phyloP scores from a whole-genome alignment of 2,797 vertebrate genomes.

The Graptemys geographica region DNA sequence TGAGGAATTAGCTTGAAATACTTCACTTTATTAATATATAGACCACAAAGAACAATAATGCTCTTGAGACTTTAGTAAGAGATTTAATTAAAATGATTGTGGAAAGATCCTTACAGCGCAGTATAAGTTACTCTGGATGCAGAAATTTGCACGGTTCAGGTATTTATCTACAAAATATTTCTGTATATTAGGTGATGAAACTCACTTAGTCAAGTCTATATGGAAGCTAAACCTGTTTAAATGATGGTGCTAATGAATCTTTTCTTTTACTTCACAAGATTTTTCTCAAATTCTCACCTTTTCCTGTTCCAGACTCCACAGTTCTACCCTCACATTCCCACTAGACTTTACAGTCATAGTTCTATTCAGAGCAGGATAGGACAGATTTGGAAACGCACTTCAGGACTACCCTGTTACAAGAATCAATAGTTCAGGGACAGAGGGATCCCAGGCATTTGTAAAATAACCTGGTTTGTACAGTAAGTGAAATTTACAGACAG shows the following conservation, averaged over 20 bases:
- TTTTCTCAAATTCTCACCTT: not conserved
- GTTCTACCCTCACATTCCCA: not conserved
- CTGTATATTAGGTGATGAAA: not conserved
- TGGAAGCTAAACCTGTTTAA: not conserved
- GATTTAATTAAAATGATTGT: not conserved
- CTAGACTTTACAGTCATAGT: constrained; percentile 12
- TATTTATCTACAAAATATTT: not conserved
- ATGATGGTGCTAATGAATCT: not conserved
- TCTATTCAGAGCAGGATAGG: not conserved
- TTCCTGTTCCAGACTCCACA: constrained; percentile 27
- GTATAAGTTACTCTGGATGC: rapidly evolving
- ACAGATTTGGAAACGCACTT: constrained; percentile 9
- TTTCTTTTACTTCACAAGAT: not conserved
- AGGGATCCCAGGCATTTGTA: not conserved
- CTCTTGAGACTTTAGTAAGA: not conserved
- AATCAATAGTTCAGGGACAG: constrained; percentile 9
- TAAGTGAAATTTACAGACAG: not conserved
- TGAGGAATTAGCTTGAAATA: not conserved
- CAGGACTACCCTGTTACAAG: constrained; percentile 31
- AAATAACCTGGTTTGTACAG: not conserved
- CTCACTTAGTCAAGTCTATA: not conserved
- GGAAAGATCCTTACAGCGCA: not conserved
- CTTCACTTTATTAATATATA: not conserved
- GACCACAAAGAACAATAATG: not conserved
- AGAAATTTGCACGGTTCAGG: not conserved